Percentiles rank a stretch among this genome's conserved stretches.
Evolutionary conservation across 2,113 vertebrate species (phyloP).

Genomic region (Microtus pennsylvanicus): DNA sequence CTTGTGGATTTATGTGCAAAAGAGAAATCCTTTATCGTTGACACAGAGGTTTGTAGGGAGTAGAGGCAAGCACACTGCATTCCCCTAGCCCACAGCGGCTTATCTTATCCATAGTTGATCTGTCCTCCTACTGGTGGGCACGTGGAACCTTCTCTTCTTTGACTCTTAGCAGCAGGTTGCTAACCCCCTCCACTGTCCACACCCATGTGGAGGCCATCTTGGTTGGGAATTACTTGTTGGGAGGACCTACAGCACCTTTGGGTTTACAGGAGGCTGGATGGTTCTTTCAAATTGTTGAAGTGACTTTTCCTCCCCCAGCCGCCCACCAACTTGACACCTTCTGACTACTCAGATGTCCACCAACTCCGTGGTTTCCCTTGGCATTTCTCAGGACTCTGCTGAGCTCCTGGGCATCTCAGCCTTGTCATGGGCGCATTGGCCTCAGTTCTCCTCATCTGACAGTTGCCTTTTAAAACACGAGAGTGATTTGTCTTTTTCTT

Average conservation of each 20-base stretch:
- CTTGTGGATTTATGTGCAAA: slow-evolving; percentile 38
- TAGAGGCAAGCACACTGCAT: background rate
- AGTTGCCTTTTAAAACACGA: slow-evolving; percentile 35
- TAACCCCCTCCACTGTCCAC: background rate
- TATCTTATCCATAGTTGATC: background rate
- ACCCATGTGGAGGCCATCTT: background rate
- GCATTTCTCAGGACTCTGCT: background rate
- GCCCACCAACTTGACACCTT: background rate
- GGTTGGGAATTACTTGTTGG: background rate
- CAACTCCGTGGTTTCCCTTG: background rate
- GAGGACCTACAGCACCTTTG: background rate
- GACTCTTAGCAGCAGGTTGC: background rate
- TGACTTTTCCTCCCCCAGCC: background rate
- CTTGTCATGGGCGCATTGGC: background rate
- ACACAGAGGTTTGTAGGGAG: slow-evolving; percentile 20
- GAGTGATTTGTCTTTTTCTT: slow-evolving; percentile 59
- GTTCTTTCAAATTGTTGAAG: background rate
- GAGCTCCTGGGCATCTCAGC: no score
- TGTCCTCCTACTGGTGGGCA: background rate
- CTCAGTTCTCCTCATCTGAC: background rate
- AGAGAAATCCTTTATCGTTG: background rate
- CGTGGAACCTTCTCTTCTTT: background rate
- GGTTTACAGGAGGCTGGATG: background rate
- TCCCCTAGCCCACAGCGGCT: rapidly evolving
- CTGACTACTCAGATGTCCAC: background rate